phyloP scores from a whole-genome alignment of 2,113 vertebrate species.

The Protomyctophum bolini region DNA sequence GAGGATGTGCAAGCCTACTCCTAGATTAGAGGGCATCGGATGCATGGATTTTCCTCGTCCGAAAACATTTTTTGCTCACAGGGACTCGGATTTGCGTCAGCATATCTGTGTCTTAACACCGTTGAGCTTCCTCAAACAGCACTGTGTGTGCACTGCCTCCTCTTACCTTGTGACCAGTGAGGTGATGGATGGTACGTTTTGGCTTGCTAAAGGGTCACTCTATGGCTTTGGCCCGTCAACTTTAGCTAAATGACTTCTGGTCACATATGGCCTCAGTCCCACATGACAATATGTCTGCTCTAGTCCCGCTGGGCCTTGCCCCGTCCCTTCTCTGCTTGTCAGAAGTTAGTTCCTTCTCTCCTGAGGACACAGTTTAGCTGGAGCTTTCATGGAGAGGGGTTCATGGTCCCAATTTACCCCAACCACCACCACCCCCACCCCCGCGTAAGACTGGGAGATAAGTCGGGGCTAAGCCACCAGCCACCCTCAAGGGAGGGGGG shows the following conservation, averaged over 20 bases:
- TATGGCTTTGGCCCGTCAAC: not conserved
- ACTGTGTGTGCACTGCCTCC: not conserved
- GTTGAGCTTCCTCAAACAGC: not conserved
- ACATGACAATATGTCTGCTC: conserved; percentile 11
- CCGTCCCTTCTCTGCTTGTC: conserved; percentile 23
- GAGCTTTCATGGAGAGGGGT: conserved; percentile 54
- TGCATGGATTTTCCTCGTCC: not conserved
- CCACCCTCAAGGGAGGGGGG: conserved; percentile 63
- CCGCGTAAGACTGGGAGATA: conserved; percentile 71
- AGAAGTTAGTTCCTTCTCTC: conserved; percentile 55
- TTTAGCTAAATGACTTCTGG: conserved; percentile 6
- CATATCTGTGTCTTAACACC: not conserved
- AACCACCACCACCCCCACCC: conserved; percentile 51
- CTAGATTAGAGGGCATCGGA: conserved; percentile 8
- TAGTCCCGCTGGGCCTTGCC: conserved; percentile 41
- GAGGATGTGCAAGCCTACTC: conserved; percentile 14
- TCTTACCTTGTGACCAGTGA: not conserved
- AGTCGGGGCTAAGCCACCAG: conserved; percentile 75
- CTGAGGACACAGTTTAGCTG: conserved; percentile 72
- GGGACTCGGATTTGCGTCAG: not conserved
- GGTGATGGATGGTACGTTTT: not conserved
- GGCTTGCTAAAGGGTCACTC: not conserved
- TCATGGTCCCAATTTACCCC: conserved; percentile 48
- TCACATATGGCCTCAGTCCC: not conserved
- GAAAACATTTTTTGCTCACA: conserved; percentile 4